Conservation (phyloP, 2,888 invertebrate species). For the Cyrtodaria siliqua region DNA sequence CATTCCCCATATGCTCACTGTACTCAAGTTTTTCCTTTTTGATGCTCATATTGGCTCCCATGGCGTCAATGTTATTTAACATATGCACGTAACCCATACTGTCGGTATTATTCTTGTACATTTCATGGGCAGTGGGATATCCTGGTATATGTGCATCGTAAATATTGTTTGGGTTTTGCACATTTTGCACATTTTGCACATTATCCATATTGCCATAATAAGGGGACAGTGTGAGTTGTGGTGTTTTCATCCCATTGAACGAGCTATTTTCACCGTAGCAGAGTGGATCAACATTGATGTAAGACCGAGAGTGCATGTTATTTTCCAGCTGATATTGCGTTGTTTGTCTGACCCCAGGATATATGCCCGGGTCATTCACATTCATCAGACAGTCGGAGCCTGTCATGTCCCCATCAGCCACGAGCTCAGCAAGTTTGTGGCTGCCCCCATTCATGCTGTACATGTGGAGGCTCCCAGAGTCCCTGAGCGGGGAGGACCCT, state of each 20-base stretch:
- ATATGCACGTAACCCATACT: conserved; percentile 51
- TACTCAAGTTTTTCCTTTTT: conserved; percentile 60
- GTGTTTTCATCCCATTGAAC: conserved; percentile 43
- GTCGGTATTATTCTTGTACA: conserved; percentile 34
- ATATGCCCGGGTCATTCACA: conserved; percentile 15
- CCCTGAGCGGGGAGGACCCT: conserved; percentile 41
- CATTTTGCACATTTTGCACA: conserved; percentile 11
- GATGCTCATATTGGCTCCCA: conserved; percentile 26
- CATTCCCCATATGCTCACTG: conserved; percentile 19
- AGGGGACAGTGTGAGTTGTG: conserved; percentile 1
- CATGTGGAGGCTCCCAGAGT: conserved; percentile 49
- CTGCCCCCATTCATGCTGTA: conserved; percentile 51
- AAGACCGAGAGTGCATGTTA: conserved; percentile 9
- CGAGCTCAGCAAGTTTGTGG: conserved; percentile 52
- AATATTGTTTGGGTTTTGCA: too few species aligned
- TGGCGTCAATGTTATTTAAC: conserved; percentile 37
- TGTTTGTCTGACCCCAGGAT: conserved; percentile 5
- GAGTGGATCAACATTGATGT: conserved; percentile 15
- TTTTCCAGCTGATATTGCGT: conserved; percentile 5
- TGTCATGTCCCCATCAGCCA: conserved; percentile 25
- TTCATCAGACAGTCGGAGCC: not conserved
- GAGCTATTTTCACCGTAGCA: conserved; percentile 17
- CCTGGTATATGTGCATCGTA: conserved; percentile 10
- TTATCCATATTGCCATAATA: conserved; percentile 29
- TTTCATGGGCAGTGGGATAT: conserved; percentile 25